Evolutionary conservation across 2,888 invertebrate species (phyloP).

Genomic region (Nebria brevicollis): DNA sequence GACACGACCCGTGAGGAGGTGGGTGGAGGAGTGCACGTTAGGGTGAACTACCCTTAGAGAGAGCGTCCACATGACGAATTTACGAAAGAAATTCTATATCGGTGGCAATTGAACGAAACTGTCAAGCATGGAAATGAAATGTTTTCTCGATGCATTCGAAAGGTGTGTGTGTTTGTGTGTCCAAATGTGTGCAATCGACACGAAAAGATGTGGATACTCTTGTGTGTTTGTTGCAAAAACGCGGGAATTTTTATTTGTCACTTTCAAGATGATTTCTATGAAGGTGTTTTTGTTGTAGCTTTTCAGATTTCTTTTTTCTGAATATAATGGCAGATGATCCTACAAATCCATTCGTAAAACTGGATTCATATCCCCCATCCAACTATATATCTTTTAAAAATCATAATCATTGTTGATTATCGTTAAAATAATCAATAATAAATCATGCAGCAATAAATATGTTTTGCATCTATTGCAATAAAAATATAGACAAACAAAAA

Average conservation of each 20-base stretch:
- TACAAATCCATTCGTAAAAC: too few relatives aligned
- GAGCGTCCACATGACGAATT: not conserved
- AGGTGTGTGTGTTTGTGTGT: constrained; percentile 18
- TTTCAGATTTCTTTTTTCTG: too few relatives aligned
- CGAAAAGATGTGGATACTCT: not conserved
- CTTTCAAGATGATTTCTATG: not conserved
- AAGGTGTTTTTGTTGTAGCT: not conserved
- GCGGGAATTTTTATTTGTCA: constrained; percentile 18
- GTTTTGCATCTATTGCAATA: too few relatives aligned
- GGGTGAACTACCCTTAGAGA: not conserved
- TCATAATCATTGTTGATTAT: too few relatives aligned
- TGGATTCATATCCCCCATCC: too few relatives aligned
- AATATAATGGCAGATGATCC: too few relatives aligned
- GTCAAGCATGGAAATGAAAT: constrained; percentile 8
- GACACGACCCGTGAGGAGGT: not conserved
- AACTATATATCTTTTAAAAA: too few relatives aligned
- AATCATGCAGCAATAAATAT: too few relatives aligned
- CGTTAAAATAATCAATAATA: too few relatives aligned
- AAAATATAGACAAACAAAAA: too few relatives aligned
- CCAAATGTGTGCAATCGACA: not conserved
- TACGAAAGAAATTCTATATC: constrained; percentile 7
- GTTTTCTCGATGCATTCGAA: not conserved
- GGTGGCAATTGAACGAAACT: constrained; percentile 17
- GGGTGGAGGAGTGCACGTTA: not conserved
- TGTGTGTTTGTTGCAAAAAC: constrained; percentile 5